Evolutionary conservation across 2,113 vertebrate genomes (phyloP).

Genomic region (Diphyllodes magnificus): DNA sequence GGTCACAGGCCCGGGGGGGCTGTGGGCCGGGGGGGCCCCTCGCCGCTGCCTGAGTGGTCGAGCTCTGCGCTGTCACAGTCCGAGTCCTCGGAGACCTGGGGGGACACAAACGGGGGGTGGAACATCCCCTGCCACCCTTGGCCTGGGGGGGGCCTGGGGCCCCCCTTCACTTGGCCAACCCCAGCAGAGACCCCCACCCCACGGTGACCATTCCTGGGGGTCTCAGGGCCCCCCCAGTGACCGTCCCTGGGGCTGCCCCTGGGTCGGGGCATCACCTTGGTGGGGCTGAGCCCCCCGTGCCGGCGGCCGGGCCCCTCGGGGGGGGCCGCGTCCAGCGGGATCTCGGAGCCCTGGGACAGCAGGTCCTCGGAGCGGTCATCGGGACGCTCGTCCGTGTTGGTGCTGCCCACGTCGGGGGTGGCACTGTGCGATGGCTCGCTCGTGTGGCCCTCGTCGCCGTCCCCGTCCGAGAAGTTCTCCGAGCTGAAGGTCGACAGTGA

Average conservation of each 20-base stretch:
- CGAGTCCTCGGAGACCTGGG: constrained; percentile 77
- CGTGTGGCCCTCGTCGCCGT: constrained; percentile 17
- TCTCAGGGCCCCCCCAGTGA: rapidly evolving
- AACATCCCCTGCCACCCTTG: not conserved
- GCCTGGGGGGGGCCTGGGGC: not conserved
- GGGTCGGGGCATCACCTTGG: not conserved
- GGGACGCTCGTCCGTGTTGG: constrained; percentile 11
- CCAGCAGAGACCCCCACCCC: not conserved
- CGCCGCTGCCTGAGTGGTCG: constrained; percentile 84
- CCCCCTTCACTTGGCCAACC: too few relatives aligned
- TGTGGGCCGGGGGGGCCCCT: constrained; percentile 51
- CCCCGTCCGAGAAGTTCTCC: constrained; percentile 8
- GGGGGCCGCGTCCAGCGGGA: not conserved
- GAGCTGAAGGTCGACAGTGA: constrained; percentile 24
- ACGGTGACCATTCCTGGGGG: not conserved
- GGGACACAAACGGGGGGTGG: not conserved
- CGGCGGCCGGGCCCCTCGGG: not conserved
- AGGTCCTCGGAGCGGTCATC: constrained; percentile 4
- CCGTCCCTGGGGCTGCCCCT: not conserved
- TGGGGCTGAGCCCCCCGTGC: not conserved
- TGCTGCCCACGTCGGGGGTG: constrained; percentile 34
- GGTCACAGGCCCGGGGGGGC: not conserved
- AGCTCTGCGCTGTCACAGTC: constrained; percentile 91
- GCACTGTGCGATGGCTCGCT: not conserved
- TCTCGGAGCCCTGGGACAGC: constrained; percentile 18